Percentiles rank a stretch among this genome's conserved stretches.
Conservation (phyloP, 2,113 vertebrate species). For the Rattus rattus region DNA sequence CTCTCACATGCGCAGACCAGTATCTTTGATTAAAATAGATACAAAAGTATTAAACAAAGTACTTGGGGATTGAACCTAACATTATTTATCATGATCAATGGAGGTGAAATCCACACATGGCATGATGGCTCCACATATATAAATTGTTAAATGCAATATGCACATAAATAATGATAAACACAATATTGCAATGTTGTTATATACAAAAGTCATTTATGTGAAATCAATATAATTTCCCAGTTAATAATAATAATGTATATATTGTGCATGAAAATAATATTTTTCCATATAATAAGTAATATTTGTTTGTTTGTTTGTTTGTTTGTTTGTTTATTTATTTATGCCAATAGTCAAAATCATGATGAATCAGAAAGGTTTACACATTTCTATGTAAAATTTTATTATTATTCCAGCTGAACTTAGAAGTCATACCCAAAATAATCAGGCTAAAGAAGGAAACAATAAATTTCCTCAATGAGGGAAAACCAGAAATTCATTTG, state of each 20-base stretch:
- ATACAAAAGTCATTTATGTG: not conserved
- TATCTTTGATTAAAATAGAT: not conserved
- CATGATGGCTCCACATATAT: not conserved
- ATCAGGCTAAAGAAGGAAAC: not conserved
- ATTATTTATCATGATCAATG: not conserved
- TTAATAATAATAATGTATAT: not conserved
- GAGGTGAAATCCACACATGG: not conserved
- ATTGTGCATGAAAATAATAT: not conserved
- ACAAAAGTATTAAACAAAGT: not conserved
- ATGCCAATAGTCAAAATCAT: not conserved
- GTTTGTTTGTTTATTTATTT: too few relatives aligned
- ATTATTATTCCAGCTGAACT: not conserved
- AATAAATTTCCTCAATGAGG: not conserved
- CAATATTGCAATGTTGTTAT: too few relatives aligned
- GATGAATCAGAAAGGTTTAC: not conserved
- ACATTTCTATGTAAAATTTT: not conserved
- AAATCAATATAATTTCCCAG: not conserved
- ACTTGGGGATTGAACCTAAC: not conserved
- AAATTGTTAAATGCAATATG: not conserved
- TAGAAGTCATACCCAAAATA: not conserved
- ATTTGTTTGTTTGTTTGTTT: too few relatives aligned
- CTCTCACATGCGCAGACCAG: not conserved
- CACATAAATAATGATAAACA: not conserved
- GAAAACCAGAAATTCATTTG: not conserved
- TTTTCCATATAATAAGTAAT: not conserved